Evolutionary conservation across 2,113 vertebrate genomes (phyloP).

Genomic region (Dipodomys merriami): DNA sequence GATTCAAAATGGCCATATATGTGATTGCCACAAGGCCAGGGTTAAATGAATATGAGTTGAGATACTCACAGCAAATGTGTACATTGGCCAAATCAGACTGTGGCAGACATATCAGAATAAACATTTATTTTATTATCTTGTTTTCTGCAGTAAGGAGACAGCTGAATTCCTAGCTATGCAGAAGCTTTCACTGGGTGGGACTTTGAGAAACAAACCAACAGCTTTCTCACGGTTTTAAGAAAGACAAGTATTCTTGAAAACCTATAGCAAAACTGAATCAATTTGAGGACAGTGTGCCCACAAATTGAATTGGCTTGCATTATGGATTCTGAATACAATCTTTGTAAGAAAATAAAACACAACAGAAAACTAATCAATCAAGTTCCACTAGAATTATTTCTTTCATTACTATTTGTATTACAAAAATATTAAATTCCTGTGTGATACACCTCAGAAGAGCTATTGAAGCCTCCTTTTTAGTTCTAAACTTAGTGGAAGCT

Average conservation of each 20-base stretch:
- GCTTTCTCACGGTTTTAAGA: conserved; percentile 4
- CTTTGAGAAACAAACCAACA: conserved; percentile 45
- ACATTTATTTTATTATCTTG: background rate
- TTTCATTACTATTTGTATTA: background rate
- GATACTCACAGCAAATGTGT: background rate
- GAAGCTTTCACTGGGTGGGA: background rate
- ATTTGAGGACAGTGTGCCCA: background rate
- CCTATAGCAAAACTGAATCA: background rate
- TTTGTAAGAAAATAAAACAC: background rate
- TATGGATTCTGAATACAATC: background rate
- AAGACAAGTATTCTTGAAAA: conserved; percentile 31
- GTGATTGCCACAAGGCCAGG: background rate
- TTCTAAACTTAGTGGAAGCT: too few species aligned
- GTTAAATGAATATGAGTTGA: background rate
- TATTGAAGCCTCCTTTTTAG: too few species aligned
- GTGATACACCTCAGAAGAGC: background rate
- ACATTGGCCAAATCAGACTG: background rate
- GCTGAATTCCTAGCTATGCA: background rate
- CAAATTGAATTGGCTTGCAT: background rate
- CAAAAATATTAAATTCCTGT: background rate
- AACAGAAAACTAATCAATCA: background rate
- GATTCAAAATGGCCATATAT: background rate
- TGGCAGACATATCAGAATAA: background rate
- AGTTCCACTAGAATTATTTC: background rate
- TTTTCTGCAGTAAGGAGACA: conserved; percentile 1